phyloP scores from a whole-genome alignment of 2,797 vertebrate species.

The Iguana delicatissima region DNA sequence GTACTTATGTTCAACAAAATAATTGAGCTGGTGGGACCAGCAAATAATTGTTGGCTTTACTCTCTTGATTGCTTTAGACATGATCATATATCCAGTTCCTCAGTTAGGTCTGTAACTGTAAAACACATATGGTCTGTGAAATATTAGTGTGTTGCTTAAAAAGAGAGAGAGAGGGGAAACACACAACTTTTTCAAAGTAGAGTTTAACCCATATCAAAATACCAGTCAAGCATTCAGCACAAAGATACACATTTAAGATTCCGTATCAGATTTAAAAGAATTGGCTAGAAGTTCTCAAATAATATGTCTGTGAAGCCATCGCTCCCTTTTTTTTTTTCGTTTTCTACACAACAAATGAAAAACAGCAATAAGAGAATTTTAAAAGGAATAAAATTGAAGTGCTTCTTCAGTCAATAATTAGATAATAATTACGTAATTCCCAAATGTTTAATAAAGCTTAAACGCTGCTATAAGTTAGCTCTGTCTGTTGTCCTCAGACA shows the following conservation, averaged over 20 bases:
- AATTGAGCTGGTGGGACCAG: background rate
- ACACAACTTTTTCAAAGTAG: too few species aligned
- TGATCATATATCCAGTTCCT: background rate
- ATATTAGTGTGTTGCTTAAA: background rate
- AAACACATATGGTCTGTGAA: background rate
- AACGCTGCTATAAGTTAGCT: background rate
- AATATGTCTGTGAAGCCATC: background rate
- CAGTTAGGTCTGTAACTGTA: background rate
- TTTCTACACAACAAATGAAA: background rate
- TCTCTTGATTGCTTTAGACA: background rate
- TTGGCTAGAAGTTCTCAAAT: background rate
- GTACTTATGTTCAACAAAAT: background rate
- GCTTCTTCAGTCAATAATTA: background rate
- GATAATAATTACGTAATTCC: background rate
- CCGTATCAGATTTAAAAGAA: background rate
- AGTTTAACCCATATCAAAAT: background rate
- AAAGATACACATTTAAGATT: background rate
- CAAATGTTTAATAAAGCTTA: background rate
- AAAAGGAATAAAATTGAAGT: background rate
- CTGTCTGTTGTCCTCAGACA: background rate
- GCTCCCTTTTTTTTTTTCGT: background rate
- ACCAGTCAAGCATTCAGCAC: background rate
- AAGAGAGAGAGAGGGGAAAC: background rate
- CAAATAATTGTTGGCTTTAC: background rate
- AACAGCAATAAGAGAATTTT: background rate